Percentiles rank a stretch among this genome's conserved stretches.
These are phyloP conservation scores for Pseudomyrmex dendroicus DNA, from an alignment of 1,140 invertebrate genomes.

Conservation along the genomic window DNA sequence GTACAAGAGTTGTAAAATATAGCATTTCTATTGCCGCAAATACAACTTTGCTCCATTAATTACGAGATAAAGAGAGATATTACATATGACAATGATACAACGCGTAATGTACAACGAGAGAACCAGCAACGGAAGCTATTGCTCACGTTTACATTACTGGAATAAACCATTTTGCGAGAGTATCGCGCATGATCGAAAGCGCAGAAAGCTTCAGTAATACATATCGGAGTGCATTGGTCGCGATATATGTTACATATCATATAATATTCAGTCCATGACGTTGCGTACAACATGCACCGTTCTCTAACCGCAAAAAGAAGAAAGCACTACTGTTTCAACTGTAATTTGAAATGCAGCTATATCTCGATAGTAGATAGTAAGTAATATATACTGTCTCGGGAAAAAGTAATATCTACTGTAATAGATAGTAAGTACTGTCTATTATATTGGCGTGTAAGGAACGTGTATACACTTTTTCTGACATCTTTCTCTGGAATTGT, in stretches of 20 bases:
- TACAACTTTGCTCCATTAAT: too few species aligned
- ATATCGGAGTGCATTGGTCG: constrained; percentile 38
- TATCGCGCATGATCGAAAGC: constrained; percentile 37
- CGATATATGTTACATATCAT: not conserved
- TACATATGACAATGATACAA: not conserved
- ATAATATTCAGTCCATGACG: constrained; percentile 43
- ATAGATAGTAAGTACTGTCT: constrained; percentile 24
- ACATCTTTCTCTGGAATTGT: constrained; percentile 15
- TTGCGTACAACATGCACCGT: not conserved
- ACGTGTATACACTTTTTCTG: constrained; percentile 1
- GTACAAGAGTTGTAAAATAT: too few species aligned
- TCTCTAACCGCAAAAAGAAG: constrained; percentile 7
- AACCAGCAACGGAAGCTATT: not conserved
- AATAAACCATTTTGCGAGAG: constrained; percentile 42
- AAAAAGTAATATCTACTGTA: not conserved
- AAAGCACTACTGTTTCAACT: constrained; percentile 25
- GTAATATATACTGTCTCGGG: not conserved
- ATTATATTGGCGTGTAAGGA: not conserved
- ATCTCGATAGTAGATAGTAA: constrained; percentile 12
- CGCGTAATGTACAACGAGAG: not conserved
- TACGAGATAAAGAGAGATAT: too few species aligned
- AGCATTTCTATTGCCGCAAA: too few species aligned
- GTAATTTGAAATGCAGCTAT: constrained; percentile 28
- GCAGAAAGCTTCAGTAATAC: constrained; percentile 51
- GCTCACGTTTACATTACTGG: constrained; percentile 47